These are phyloP conservation scores for Hippocampus abdominalis DNA, from an alignment of 2,113 vertebrate genomes.

Conservation along the genomic window DNA sequence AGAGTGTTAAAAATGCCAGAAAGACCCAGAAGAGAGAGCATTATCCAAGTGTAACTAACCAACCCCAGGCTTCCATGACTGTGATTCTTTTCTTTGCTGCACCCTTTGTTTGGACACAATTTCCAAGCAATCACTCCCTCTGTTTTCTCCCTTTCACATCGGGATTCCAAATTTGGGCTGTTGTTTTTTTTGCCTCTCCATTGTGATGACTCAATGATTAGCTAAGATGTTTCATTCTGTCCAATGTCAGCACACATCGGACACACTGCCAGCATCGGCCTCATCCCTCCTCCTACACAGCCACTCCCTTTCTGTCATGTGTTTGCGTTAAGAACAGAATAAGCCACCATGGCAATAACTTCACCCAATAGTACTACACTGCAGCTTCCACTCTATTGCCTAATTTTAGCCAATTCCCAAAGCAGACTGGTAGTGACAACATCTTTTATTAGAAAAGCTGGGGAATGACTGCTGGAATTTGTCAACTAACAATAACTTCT, in stretches of 20 bases:
- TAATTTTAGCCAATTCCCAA: not conserved
- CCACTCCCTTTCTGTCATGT: slow-evolving; percentile 51
- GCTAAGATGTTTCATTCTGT: slow-evolving; percentile 39
- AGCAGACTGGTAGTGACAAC: not conserved
- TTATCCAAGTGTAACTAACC: slow-evolving; percentile 28
- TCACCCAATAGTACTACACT: slow-evolving; percentile 9
- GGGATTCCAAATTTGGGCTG: slow-evolving; percentile 27
- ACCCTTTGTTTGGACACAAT: slow-evolving; percentile 2
- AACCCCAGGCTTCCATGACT: slow-evolving; percentile 1
- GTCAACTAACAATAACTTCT: not conserved
- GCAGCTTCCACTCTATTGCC: slow-evolving; percentile 14
- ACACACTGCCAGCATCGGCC: slow-evolving; percentile 39
- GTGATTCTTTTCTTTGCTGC: not conserved
- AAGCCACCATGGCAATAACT: not conserved
- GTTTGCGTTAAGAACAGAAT: slow-evolving; percentile 33
- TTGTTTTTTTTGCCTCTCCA: slow-evolving; percentile 36
- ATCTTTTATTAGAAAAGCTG: slow-evolving; percentile 1
- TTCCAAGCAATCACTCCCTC: slow-evolving; percentile 25
- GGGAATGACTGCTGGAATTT: slow-evolving; percentile 1
- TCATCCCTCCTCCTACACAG: slow-evolving; percentile 40
- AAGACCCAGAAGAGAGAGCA: slow-evolving; percentile 42
- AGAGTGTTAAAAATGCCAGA: slow-evolving; percentile 49
- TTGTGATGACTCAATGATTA: slow-evolving; percentile 26
- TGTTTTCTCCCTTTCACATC: slow-evolving; percentile 6
- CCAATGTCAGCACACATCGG: slow-evolving; percentile 10